Base-by-base conservation (phyloP, 2,888 invertebrate genomes). In the Eucriotettix oculatus region DNA sequence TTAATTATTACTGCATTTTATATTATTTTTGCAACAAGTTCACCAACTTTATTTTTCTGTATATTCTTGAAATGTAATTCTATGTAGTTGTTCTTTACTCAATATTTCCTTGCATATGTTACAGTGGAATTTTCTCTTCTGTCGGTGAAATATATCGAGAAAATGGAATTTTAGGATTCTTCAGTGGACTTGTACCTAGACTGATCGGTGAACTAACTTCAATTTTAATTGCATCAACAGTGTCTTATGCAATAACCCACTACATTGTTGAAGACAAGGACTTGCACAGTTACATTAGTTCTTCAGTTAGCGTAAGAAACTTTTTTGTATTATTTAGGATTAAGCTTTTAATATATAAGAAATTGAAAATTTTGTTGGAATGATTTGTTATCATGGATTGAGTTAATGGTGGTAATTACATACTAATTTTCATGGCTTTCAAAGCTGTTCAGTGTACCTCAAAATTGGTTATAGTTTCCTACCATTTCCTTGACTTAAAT, bases 151-250 rank as follows among this genome's bases (percentile, higher is more conserved):
- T 97, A 64, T 95, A 90, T 72, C 79, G 76, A 68, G 87, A 90
- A 69, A 90, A 94, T 69, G 97, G 97, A 48, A 76, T 96, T 58
- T 70, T 78, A 17, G 97, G 97, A 60, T 90, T 88, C 73, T 93
- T 87, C 74, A 83, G 89, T 65, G 97, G 97, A 17, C 73, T 98
- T 54, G 73, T 93, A 59, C 96, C 98, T 1, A 85, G 92, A 71
- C 70, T 96, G 54, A 71, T 95, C 61, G 91, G 88, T 62, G 94
- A 94, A 74, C 78, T 90, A 55, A 78, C 89, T 58, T 86, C 90
- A 67, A 76, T 95, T 65, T 80, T 88, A 66, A 76, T 92, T 60
- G 86, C 89, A 55, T 87, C 85, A 68, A 77, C 84, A 16, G 77
- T 90, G 64, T 84, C 88, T 12, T 91, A 83, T 74, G 76, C 84